phyloP scores from a whole-genome alignment of 2,113 vertebrate genomes.

The Halichoeres trimaculatus region DNA sequence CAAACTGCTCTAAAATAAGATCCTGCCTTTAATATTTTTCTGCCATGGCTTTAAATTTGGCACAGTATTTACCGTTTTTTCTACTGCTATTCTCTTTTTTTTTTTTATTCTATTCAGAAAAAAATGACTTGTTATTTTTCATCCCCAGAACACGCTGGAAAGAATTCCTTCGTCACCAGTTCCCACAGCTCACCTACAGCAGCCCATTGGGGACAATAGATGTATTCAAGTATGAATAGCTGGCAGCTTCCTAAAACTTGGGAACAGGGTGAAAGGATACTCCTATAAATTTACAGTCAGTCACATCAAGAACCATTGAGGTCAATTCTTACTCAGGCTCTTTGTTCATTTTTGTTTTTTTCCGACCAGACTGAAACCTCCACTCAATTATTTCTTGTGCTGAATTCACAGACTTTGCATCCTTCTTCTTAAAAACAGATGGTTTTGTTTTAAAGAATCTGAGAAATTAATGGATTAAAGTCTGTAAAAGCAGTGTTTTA shows the following conservation, averaged over 20 bases:
- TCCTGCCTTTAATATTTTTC: not conserved
- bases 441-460: not conserved
- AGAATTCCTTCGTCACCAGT: slow-evolving; percentile 47
- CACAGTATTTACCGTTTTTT: not conserved
- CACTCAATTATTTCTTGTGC: not conserved
- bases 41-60: not conserved
- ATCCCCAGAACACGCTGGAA: slow-evolving; percentile 48
- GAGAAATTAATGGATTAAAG: not conserved
- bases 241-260: slow-evolving; percentile 43
- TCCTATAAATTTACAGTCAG: slow-evolving; percentile 28
- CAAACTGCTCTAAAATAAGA: no score
- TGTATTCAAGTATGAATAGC: slow-evolving; percentile 60
- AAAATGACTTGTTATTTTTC: slow-evolving; percentile 15
- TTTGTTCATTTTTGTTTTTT: not conserved
- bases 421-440: not conserved
- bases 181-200: slow-evolving; percentile 67
- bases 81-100: not conserved
- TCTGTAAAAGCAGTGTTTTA: not conserved
- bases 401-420: not conserved
- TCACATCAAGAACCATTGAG: slow-evolving; percentile 18
- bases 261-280: slow-evolving; percentile 43
- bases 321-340: not conserved
- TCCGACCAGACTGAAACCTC: slow-evolving; percentile 2
- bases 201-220: slow-evolving; percentile 60
- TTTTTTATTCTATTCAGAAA: not conserved